Percentiles rank a stretch among this genome's conserved stretches.
Evolutionary conservation across 2,113 vertebrate species (phyloP).

Genomic region (Campylomormyrus numenius): DNA sequence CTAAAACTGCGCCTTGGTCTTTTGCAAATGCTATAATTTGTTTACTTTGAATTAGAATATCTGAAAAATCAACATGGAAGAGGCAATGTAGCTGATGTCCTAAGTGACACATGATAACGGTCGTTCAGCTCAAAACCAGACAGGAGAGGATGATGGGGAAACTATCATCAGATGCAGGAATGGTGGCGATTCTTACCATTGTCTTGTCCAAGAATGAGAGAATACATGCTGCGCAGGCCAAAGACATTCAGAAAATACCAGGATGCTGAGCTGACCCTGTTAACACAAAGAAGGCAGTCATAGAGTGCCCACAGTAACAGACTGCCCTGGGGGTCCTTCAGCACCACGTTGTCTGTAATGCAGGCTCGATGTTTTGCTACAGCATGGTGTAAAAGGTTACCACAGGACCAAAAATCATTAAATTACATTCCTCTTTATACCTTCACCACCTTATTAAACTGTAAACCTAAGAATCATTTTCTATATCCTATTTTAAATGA

Average conservation of each 20-base stretch:
- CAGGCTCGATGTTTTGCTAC: not conserved
- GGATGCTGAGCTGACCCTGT: conserved; percentile 95
- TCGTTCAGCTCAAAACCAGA: not conserved
- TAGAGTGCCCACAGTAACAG: not conserved
- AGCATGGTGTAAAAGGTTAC: not conserved
- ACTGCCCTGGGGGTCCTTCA: not conserved
- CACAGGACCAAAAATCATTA: not conserved
- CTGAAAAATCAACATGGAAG: not conserved
- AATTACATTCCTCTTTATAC: not conserved
- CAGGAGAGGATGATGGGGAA: not conserved
- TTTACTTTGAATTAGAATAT: not conserved
- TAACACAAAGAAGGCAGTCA: conserved; percentile 14
- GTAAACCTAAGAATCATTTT: not conserved
- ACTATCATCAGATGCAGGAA: not conserved
- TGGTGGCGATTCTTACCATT: conserved; percentile 68
- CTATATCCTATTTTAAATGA: not conserved
- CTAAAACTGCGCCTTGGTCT: not conserved
- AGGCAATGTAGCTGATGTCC: not conserved
- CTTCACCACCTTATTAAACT: not conserved
- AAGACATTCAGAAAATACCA: conserved; percentile 99
- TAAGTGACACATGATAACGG: not conserved
- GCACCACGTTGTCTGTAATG: not conserved
- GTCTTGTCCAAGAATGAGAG: conserved; percentile 92
- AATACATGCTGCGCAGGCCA: conserved; percentile 97
- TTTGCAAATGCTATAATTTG: not conserved